Evolutionary conservation across 2,113 vertebrate genomes (phyloP), one percentile per base, ranked within the genome.

Genomic region (Entomyzon cyanotis): DNA sequence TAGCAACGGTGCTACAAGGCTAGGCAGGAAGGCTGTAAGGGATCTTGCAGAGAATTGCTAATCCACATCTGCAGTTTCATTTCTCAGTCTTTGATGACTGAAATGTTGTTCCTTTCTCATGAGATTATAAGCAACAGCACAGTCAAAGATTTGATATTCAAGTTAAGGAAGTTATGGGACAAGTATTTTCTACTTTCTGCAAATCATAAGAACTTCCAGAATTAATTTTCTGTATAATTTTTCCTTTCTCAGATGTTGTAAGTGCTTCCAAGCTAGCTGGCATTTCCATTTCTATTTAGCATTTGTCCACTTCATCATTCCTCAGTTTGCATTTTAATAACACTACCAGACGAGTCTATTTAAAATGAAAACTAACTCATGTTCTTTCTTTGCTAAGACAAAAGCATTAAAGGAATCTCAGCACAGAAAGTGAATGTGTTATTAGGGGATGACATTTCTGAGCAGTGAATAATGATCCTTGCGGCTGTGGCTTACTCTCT

Each of bases 281-380:
- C 17, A 16, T 56, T 94, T 94, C 75, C 60, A 73, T 84, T 91
- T 91, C 37, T 74, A 69, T 59, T 87, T 86, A 75, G 62, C 15
- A 1, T 73, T 87, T 91, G 81, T 82, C 88, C 86, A 89, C 59
- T 67, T 84, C 1, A 16, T 63, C 64, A 42, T 81, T 82, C 80
- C 68, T 86, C 82, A 56, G 47, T 90, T 91, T 85, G 55, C 63
- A 92, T 93, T 92, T 95, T 94, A 96, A 92, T 93, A 81, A 74
- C 17, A 10, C 62, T 95, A 75, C 47, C 82, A 86, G 71, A 73
- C 27, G 49, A 89, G 18, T 28, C 56, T 74, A 58, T 78, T 77
- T 77, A 93, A 88, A 84, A 82, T 65, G 75, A 91, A 86, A 77
- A 91, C 20, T 37, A 88, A 89, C 53, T 82, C 70, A 3, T 65